phyloP scores from a whole-genome alignment of 2,888 invertebrate species.

The Drosophila merina region DNA sequence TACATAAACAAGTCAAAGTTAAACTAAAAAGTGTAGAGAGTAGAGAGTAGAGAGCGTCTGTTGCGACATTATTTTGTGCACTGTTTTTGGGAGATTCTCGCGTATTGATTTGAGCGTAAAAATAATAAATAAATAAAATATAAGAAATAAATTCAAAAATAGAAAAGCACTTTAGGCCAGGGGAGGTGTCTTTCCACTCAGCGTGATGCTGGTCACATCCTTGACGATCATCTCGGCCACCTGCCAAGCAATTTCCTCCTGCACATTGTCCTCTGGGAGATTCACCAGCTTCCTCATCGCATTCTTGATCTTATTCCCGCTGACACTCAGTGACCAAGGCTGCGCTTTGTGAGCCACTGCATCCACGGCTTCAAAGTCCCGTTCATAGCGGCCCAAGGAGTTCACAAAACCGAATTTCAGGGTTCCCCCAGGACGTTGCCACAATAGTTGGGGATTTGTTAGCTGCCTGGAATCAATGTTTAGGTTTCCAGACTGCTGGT shows the following conservation, averaged over 20 bases:
- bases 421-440: slow-evolving; percentile 90
- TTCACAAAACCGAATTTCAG: slow-evolving; percentile 94
- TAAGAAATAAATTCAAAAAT: slow-evolving; percentile 18
- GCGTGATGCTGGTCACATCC: slow-evolving; percentile 95
- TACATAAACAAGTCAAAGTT: slow-evolving; percentile 25
- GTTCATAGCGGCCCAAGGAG: slow-evolving; percentile 94
- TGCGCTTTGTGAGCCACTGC: slow-evolving; percentile 56
- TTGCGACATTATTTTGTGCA: slow-evolving; percentile 38
- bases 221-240: slow-evolving; percentile 98
- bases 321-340: slow-evolving; percentile 78
- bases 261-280: slow-evolving; percentile 92
- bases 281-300: slow-evolving; percentile 93
- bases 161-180: slow-evolving; percentile 9
- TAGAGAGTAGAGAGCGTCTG: slow-evolving; percentile 28
- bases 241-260: slow-evolving; percentile 98
- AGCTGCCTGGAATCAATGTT: slow-evolving; percentile 92
- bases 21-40: not conserved
- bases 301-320: slow-evolving; percentile 78
- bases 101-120: slow-evolving; percentile 57
- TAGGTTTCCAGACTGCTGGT: slow-evolving; percentile 86
- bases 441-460: slow-evolving; percentile 94
- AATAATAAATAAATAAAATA: slow-evolving; percentile 31
- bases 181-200: slow-evolving; percentile 40
- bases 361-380: slow-evolving; percentile 89
- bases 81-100: slow-evolving; percentile 33